These are phyloP conservation scores for Lepidotrigona ventralis DNA, from an alignment of 1,140 invertebrate genomes.

Conservation along the genomic window DNA sequence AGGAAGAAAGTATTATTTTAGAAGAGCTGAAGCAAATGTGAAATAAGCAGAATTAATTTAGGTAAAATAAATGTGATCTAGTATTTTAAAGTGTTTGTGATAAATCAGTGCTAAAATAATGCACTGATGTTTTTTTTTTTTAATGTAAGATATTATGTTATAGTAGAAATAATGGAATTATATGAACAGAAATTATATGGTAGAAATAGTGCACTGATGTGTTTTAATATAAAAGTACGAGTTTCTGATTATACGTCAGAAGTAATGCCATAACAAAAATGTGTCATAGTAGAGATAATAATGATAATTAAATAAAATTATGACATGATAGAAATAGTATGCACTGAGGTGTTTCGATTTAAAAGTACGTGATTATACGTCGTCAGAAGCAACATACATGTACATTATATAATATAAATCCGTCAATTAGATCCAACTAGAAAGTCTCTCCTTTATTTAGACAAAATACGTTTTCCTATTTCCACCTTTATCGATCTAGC, in stretches of 20 bases:
- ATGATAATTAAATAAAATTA: neutral
- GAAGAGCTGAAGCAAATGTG: neutral
- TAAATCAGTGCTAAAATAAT: no score
- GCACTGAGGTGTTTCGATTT: neutral
- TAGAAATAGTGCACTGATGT: no score
- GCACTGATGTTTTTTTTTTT: no score
- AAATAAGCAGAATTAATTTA: neutral
- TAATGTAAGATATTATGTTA: no score
- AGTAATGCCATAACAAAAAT: no score
- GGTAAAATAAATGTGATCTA: no score
- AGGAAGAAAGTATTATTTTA: neutral
- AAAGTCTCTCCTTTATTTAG: neutral
- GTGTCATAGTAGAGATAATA: neutral
- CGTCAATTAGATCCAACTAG: neutral
- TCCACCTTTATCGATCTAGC: neutral
- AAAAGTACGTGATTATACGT: no score
- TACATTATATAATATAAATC: no score
- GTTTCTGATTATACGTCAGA: no score
- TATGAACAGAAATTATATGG: neutral
- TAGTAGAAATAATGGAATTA: neutral
- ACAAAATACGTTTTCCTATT: neutral
- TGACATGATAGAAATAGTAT: neutral
- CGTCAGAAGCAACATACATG: no score
- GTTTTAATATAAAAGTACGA: no score
- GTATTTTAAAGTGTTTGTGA: no score